Evolutionary conservation across 2,797 vertebrate species (phyloP), one percentile per base, ranked within the genome.

Genomic region (Pseudochirops cupreus): DNA sequence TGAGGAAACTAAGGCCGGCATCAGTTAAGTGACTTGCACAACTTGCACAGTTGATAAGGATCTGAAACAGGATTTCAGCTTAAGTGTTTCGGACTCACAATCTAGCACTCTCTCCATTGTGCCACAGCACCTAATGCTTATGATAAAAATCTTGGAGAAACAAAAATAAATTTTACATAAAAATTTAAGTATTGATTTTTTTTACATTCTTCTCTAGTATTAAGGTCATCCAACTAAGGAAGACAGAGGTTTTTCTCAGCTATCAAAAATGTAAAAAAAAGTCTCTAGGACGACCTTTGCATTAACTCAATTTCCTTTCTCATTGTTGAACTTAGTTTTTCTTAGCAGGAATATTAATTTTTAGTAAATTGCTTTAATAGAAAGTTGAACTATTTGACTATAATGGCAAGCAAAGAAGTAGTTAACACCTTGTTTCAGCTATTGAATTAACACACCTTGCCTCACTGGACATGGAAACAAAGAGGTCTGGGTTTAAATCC

Each of bases 311-410:
- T 94, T 21, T 39, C n/a, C n/a, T 74, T 74, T 95, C 56, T 97
- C 74, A 39, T 29, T 91, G 18, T 28, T 14, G 54, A 90, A 58
- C 33, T 95, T 56, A 39, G 54, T 94, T 96, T 87, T 91, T 53
- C 56, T 92, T 55, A 57, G 67, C 31, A 92, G 90, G 94, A 93
- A 91, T 46, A 94, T 92, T 54, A 39, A 39, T 94, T 91, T 94
- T 94, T n/a, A 87, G 18, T 59, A 93, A 4, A 93, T 95, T 94
- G 62, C 59, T 91, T 96, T 53, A 53, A 55, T 55, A 91, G 59
- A 87, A 58, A 92, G 58, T 93, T 52, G 21, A 90, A 12, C 91
- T 52, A 54, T 54, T 54, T 54, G 53, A 54, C 53, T 54, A 10
- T 12, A 54, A 54, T 54, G 10, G 53, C 53, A 54, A 12, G 53